A percentile compares a stretch with the other conserved stretches of the same genome.
Evolutionary conservation across 1,140 invertebrate species (phyloP).

Genomic region (Leucophenga varia): DNA sequence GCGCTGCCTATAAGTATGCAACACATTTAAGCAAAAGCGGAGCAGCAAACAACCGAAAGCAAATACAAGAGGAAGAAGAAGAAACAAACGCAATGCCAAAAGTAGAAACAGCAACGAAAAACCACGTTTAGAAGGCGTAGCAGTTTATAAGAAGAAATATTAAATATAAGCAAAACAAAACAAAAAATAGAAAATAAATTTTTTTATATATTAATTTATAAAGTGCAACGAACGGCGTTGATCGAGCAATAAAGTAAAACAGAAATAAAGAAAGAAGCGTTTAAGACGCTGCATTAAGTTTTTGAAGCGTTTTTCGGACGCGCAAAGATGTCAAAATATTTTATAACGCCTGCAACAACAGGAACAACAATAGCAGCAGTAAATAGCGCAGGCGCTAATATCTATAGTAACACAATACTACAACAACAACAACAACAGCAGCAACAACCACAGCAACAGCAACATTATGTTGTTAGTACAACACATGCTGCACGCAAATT

Average conservation of each 20-base stretch:
- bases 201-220: too few relatives aligned
- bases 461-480: conserved; percentile 22
- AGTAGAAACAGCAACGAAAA: not conserved
- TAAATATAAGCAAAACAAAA: conserved; percentile 17
- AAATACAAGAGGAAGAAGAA: not conserved
- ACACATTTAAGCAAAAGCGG: conserved; percentile 1
- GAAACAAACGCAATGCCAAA: not conserved
- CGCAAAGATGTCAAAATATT: conserved; percentile 51
- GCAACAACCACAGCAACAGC: conserved; percentile 16
- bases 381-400: conserved; percentile 1
- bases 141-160: too few relatives aligned
- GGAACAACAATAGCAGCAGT: conserved; percentile 25
- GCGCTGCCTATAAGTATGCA: not conserved
- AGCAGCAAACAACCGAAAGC: not conserved
- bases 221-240: too few relatives aligned
- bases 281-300: not conserved
- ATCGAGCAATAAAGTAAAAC: too few relatives aligned
- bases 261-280: not conserved
- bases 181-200: conserved; percentile 1
- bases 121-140: not conserved
- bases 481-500: conserved; percentile 35
- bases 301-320: not conserved
- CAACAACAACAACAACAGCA: conserved; percentile 8
- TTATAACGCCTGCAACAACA: conserved; percentile 31
- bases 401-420: too few relatives aligned